Evolutionary conservation across 2,113 vertebrate genomes (phyloP).

Genomic region (Macrotus californicus): DNA sequence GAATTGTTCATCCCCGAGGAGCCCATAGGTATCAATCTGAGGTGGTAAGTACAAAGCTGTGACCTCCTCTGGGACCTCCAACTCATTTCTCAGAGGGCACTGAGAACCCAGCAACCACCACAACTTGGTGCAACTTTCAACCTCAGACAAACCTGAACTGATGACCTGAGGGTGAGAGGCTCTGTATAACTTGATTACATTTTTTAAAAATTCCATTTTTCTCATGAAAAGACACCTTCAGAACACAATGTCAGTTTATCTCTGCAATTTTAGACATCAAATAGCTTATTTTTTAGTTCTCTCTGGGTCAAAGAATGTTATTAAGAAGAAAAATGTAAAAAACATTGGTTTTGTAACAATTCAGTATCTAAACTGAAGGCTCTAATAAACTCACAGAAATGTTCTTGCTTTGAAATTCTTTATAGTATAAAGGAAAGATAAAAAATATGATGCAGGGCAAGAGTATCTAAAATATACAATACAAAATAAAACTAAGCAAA

Average conservation of each 20-base stretch:
- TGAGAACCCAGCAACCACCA: background rate
- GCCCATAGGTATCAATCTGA: constrained; percentile 22
- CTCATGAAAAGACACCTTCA: constrained; percentile 64
- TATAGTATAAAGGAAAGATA: constrained; percentile 32
- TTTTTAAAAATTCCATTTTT: constrained; percentile 65
- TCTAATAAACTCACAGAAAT: constrained; percentile 65
- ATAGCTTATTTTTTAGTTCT: constrained; percentile 68
- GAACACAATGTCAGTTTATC: constrained; percentile 65
- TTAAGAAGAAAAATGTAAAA: constrained; percentile 78
- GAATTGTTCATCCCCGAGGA: constrained; percentile 34
- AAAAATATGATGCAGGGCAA: constrained; percentile 43
- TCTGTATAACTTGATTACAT: constrained; percentile 72
- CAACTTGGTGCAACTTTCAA: constrained; percentile 54
- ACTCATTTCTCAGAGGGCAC: constrained; percentile 55
- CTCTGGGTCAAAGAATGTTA: constrained; percentile 74
- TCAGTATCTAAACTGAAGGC: constrained; percentile 48
- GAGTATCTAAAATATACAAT: background rate
- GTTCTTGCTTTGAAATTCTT: constrained; percentile 47
- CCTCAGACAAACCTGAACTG: constrained; percentile 60
- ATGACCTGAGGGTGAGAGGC: constrained; percentile 71
- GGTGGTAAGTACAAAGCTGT: background rate
- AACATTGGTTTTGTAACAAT: constrained; percentile 69
- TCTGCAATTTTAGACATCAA: constrained; percentile 72
- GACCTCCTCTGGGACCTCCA: constrained; percentile 49
- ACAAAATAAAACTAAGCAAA: constrained; percentile 55